These are phyloP conservation scores for Schizotus pectinicornis DNA, from an alignment of 2,888 invertebrate species.

Conservation along the genomic window DNA sequence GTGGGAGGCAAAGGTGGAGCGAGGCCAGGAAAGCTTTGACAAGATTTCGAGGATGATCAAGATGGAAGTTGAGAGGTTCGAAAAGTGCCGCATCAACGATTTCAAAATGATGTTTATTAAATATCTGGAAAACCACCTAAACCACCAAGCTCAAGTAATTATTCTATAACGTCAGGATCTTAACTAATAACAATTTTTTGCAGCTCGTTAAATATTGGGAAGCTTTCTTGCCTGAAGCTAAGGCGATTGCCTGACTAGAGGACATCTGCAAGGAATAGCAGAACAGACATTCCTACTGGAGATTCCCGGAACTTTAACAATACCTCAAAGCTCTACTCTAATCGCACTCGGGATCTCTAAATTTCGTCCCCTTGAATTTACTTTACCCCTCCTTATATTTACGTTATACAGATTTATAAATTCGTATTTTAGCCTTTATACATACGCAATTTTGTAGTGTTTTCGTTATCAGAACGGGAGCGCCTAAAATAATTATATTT, in stretches of 20 bases:
- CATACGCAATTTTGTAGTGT: constrained; percentile 12
- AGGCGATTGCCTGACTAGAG: constrained; percentile 81
- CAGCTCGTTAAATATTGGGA: constrained; percentile 96
- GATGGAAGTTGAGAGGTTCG: constrained; percentile 92
- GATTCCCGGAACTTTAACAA: constrained; percentile 48
- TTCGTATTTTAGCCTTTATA: constrained; percentile 14
- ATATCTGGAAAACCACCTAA: constrained; percentile 92
- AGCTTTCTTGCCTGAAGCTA: constrained; percentile 93
- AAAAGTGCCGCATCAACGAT: constrained; percentile 84
- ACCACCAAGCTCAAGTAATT: constrained; percentile 89
- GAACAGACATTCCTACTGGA: constrained; percentile 57
- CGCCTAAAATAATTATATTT: constrained; percentile 20
- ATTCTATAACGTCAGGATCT: too few species aligned
- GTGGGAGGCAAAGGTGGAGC: constrained; percentile 97
- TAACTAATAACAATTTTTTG: constrained; percentile 40
- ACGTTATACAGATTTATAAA: constrained; percentile 15
- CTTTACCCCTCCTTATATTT: constrained; percentile 9
- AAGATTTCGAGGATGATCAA: constrained; percentile 93
- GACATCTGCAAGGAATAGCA: constrained; percentile 56
- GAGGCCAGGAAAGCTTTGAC: constrained; percentile 95
- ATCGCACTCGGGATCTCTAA: constrained; percentile 14
- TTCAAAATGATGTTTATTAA: constrained; percentile 88
- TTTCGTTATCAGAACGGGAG: constrained; percentile 10
- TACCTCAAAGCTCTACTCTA: constrained; percentile 7
- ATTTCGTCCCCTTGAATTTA: constrained; percentile 12